Evolutionary conservation across 2,888 invertebrate genomes (phyloP).

Genomic region (Cremastinae sp.): DNA sequence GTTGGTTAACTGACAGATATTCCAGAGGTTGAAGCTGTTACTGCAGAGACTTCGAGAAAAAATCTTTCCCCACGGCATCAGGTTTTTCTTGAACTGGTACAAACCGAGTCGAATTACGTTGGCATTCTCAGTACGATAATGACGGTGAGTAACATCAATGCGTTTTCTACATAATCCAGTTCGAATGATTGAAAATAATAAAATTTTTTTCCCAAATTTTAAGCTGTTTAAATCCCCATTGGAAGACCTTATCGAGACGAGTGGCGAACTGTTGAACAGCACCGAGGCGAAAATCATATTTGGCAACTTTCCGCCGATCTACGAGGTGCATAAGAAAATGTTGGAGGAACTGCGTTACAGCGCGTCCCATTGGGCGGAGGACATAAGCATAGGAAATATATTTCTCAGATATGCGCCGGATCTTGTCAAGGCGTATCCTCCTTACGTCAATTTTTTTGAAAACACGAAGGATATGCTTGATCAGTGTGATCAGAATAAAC

Average conservation of each 20-base stretch:
- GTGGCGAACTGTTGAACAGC: slow-evolving; percentile 89
- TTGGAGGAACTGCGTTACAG: slow-evolving; percentile 82
- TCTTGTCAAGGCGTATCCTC: slow-evolving; percentile 96
- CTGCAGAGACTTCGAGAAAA: slow-evolving; percentile 84
- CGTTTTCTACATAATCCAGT: no score
- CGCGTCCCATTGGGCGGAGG: slow-evolving; percentile 92
- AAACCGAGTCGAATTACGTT: slow-evolving; percentile 99
- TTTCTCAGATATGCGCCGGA: slow-evolving; percentile 93
- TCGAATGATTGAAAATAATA: not conserved
- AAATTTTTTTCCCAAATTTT: slow-evolving; percentile 65
- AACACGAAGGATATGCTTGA: slow-evolving; percentile 96
- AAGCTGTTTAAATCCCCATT: slow-evolving; percentile 96
- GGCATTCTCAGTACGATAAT: slow-evolving; percentile 96
- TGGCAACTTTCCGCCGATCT: slow-evolving; percentile 96
- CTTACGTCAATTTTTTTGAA: slow-evolving; percentile 99
- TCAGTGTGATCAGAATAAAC: slow-evolving; percentile 94
- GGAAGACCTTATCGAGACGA: slow-evolving; percentile 88
- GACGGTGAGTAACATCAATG: slow-evolving; percentile 86
- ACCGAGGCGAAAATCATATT: slow-evolving; percentile 97
- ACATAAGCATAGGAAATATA: slow-evolving; percentile 92
- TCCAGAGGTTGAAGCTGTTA: slow-evolving; percentile 82
- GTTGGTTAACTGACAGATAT: slow-evolving; percentile 75
- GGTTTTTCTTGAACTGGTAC: slow-evolving; percentile 94
- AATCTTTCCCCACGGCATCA: slow-evolving; percentile 89
- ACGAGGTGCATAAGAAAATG: slow-evolving; percentile 93